These are phyloP conservation scores for Idaea dimidiata DNA, from an alignment of 2,888 invertebrate species.

Conservation along the genomic window DNA sequence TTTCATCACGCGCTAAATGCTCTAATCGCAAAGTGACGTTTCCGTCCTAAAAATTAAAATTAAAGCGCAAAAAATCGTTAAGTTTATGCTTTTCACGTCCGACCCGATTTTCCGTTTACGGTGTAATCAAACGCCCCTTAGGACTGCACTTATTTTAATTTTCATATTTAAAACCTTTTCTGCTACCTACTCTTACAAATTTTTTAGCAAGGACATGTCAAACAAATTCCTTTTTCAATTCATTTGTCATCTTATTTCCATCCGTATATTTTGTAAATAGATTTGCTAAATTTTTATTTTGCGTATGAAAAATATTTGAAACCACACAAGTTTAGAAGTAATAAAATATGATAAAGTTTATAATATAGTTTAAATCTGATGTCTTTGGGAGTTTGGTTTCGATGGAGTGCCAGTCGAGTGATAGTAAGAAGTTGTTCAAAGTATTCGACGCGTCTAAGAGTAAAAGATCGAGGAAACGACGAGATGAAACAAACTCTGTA, in stretches of 20 bases:
- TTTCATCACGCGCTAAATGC: too few relatives aligned
- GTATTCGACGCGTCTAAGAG: slow-evolving; percentile 66
- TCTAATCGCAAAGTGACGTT: too few relatives aligned
- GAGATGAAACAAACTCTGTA: slow-evolving; percentile 57
- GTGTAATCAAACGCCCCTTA: too few relatives aligned
- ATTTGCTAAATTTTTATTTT: slow-evolving; percentile 47
- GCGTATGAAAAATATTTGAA: slow-evolving; percentile 35
- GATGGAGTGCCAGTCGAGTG: slow-evolving; percentile 70
- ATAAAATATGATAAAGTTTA: slow-evolving; percentile 43
- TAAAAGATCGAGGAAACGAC: slow-evolving; percentile 56
- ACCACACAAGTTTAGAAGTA: slow-evolving; percentile 33
- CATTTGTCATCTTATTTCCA: slow-evolving; percentile 45
- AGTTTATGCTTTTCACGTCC: too few relatives aligned
- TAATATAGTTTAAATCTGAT: slow-evolving; percentile 46
- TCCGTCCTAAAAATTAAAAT: too few relatives aligned
- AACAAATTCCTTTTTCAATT: slow-evolving; percentile 59
- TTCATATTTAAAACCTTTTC: background rate
- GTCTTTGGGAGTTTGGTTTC: slow-evolving; percentile 50
- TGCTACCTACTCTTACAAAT: background rate
- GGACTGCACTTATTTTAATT: background rate
- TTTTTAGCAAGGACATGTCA: slow-evolving; percentile 35
- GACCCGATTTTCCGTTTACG: too few relatives aligned
- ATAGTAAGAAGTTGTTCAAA: slow-evolving; percentile 70
- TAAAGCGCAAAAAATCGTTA: too few relatives aligned
- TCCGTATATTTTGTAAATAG: slow-evolving; percentile 54